phyloP scores from a whole-genome alignment of 2,888 invertebrate genomes.

The Gymnoscelis rufifasciata region DNA sequence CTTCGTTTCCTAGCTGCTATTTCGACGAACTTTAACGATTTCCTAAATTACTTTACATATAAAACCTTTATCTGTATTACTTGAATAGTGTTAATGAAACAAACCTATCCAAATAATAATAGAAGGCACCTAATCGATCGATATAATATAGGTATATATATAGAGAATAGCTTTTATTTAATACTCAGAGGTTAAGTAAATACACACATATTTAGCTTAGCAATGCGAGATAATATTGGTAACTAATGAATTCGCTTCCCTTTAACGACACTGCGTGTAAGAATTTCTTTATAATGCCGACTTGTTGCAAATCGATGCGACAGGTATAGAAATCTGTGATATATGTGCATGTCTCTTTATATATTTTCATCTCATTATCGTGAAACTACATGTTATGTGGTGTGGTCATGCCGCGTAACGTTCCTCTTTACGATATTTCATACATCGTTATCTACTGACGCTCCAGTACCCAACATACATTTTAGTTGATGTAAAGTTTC shows the following conservation, averaged over 20 bases:
- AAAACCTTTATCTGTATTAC: too few species aligned
- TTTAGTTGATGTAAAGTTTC: too few species aligned
- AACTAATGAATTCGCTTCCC: constrained; percentile 29
- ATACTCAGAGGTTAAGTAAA: too few species aligned
- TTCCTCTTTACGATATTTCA: constrained; percentile 40
- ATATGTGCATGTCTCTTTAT: constrained; percentile 39
- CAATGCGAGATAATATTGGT: background rate
- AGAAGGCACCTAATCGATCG: too few species aligned
- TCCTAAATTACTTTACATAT: too few species aligned
- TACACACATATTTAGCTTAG: too few species aligned
- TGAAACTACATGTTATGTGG: constrained; percentile 45
- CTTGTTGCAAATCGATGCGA: constrained; percentile 24
- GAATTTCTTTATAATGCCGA: constrained; percentile 1
- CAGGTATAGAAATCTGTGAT: constrained; percentile 48
- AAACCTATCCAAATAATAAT: too few species aligned
- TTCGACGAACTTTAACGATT: too few species aligned
- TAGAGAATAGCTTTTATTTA: too few species aligned
- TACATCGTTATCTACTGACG: constrained; percentile 34
- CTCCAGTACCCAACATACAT: constrained; percentile 8
- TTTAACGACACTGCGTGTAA: constrained; percentile 31
- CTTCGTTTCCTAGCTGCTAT: too few species aligned
- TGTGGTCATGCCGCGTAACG: constrained; percentile 47
- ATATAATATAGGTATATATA: too few species aligned
- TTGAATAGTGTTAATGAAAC: too few species aligned
- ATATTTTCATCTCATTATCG: constrained; percentile 49